A percentile compares a stretch with the other conserved stretches of the same genome.
phyloP scores from a whole-genome alignment of 2,797 vertebrate genomes.

The Falco columbarius region DNA sequence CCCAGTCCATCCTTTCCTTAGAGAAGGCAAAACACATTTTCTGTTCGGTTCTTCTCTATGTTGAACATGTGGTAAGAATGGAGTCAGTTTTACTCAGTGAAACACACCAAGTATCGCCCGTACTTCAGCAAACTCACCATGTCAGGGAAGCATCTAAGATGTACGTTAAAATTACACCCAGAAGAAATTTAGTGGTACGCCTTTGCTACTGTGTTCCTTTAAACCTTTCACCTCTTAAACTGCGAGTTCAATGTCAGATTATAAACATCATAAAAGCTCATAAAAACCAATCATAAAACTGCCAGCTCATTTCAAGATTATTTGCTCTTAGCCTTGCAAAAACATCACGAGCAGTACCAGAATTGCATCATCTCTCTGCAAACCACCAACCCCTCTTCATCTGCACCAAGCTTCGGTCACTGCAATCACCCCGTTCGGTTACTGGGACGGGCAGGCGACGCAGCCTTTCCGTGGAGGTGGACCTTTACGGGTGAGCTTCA shows the following conservation, averaged over 20 bases:
- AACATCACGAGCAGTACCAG: not conserved
- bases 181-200: not conserved
- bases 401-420: not conserved
- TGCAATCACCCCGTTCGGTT: fast-evolving
- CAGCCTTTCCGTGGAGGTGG: not conserved
- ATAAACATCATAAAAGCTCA: conserved; percentile 68
- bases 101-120: not conserved
- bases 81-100: not conserved
- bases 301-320: conserved; percentile 61
- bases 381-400: not conserved
- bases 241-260: conserved; percentile 62
- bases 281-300: conserved; percentile 67
- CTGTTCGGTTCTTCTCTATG: not conserved
- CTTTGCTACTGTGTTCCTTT: conserved; percentile 55
- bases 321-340: conserved; percentile 51
- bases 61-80: not conserved
- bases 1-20: not conserved
- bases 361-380: not conserved
- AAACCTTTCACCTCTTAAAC: conserved; percentile 70
- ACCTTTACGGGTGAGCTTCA: not conserved
- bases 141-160: not conserved
- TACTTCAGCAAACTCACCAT: not conserved
- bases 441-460: not conserved
- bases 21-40: not conserved
- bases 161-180: not conserved